These are phyloP conservation scores for Melanargia galathea DNA, from an alignment of 2,888 invertebrate species.

Conservation along the genomic window DNA sequence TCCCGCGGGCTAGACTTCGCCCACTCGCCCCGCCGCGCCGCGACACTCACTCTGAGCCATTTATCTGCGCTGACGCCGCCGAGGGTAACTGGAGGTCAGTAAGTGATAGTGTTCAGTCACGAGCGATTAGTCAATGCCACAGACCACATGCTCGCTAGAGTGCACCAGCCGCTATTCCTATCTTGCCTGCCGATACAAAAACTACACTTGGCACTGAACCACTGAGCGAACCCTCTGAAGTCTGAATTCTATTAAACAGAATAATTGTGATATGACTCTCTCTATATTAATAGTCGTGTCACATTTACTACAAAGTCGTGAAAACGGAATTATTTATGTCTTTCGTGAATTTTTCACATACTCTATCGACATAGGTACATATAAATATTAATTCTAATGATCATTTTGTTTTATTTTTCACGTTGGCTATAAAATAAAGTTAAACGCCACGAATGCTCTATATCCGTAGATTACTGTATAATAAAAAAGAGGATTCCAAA, in stretches of 20 bases:
- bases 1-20: conserved; percentile 44
- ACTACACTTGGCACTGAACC: conserved; percentile 33
- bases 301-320: conserved; percentile 15
- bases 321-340: conserved; percentile 10
- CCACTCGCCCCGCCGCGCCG: conserved; percentile 44
- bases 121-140: conserved; percentile 46
- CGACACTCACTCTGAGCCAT: conserved; percentile 42
- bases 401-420: background rate
- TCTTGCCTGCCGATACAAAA: conserved; percentile 28
- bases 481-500: too few species aligned
- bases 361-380: background rate
- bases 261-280: too few species aligned
- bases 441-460: too few species aligned
- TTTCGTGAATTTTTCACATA: background rate
- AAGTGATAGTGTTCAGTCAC: conserved; percentile 49
- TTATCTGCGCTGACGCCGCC: conserved; percentile 48
- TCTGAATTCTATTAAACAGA: conserved; percentile 15
- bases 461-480: too few species aligned
- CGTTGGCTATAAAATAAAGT: background rate
- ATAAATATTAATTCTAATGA: background rate
- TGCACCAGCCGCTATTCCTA: conserved; percentile 31
- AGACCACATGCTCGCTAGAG: conserved; percentile 38
- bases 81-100: conserved; percentile 50
- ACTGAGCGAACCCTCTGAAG: conserved; percentile 25
- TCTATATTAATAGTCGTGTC: conserved; percentile 17